Evolutionary conservation across 2,888 invertebrate species (phyloP).

Genomic region (Tenthredo scrophulariae): DNA sequence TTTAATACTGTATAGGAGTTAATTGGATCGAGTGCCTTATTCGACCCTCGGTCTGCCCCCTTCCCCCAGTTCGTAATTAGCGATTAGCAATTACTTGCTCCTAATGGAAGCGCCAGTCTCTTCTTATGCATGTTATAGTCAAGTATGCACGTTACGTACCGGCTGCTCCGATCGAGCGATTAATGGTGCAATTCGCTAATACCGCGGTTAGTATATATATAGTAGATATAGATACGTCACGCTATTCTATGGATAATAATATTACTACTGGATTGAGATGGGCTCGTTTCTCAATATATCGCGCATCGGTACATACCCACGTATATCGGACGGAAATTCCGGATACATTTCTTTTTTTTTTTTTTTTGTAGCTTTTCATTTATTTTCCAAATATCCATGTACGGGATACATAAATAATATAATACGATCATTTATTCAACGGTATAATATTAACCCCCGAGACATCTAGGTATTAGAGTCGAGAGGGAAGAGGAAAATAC

Average conservation of each 20-base stretch:
- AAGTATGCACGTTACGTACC: neutral
- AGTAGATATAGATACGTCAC: constrained; percentile 12
- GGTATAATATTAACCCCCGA: neutral
- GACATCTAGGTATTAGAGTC: neutral
- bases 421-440: constrained; percentile 1
- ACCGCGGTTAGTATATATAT: constrained; percentile 64
- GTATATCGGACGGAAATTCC: too few species aligned
- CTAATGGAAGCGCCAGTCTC: constrained; percentile 42
- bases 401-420: neutral
- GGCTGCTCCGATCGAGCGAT: constrained; percentile 74
- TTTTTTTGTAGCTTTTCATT: neutral
- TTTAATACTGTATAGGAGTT: constrained; percentile 25
- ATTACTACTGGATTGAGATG: neutral
- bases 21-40: constrained; percentile 44
- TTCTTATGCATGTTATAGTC: neutral
- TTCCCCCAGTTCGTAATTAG: constrained; percentile 71
- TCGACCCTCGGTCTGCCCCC: constrained; percentile 9
- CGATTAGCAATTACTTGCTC: constrained; percentile 76
- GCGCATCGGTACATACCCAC: too few species aligned
- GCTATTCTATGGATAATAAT: neutral
- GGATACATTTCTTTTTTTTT: too few species aligned
- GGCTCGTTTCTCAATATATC: neutral
- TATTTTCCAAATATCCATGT: neutral
- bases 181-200: constrained; percentile 78
- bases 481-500: neutral